Base-by-base conservation (phyloP, 2,797 vertebrate species). In the Gymnoscopelus braueri region DNA sequence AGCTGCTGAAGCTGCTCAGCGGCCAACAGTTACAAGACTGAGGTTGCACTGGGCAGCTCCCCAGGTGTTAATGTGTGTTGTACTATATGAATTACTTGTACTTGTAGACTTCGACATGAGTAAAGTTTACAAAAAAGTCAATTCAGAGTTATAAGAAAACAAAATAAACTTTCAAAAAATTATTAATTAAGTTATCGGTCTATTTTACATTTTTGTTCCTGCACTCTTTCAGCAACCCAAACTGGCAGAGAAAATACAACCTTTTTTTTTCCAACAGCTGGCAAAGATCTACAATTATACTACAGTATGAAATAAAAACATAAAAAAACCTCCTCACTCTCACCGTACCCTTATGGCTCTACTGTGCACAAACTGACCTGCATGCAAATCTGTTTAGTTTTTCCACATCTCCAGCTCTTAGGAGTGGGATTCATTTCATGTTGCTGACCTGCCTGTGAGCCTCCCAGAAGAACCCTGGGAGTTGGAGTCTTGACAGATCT, bases 381-480 rank as follows among this genome's bases (percentile, higher is more conserved):
- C 62, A 61, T 70, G 52, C 56, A 63, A n/a, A 32, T 61, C 48
- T 9, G 5, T 59, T 32, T 39, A 12, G 3, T 39, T 15, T 58
- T 60, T 64, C 58, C 74, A 72, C 70, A 52, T 3, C 39, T 84
- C 26, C 39, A 61, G 0, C 61, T 60, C 60, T 49, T 15, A 23
- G 54, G 32, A 58, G 60, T 4, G 24, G 55, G 24, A 29, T 44
- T 10, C 39, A 44, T 6, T 5, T 29, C 44, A 29, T 70, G 74
- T 9, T 60, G 60, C 74, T 76, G 70, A 79, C 73, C 78, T 64
- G 69, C 61, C 15, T 2, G 58, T 60, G 69, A 3, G 44, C 54
- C 56, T 71, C 67, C 9, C 32, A 57, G 35, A 58, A 23, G 65
- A 69, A 66, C 57, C 62, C 14, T 10, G 1, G 66, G 67, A 58